phyloP scores from a whole-genome alignment of 2,797 vertebrate genomes.

The Alauda arvensis region DNA sequence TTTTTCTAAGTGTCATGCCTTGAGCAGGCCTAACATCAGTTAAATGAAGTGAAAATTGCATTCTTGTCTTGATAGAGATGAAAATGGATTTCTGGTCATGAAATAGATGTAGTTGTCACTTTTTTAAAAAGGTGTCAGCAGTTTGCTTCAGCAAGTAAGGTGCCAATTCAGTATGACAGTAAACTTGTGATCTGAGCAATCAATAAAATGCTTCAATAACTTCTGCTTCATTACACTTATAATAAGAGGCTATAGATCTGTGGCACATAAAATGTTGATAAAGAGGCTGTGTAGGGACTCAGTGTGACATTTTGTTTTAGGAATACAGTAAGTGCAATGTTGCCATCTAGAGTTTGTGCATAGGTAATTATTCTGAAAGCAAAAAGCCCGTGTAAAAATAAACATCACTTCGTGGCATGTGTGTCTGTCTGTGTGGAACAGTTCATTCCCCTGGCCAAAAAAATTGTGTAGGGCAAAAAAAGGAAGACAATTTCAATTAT shows the following conservation, averaged over 20 bases:
- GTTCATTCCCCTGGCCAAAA: slow-evolving; percentile 12
- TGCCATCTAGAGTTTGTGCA: slow-evolving; percentile 87
- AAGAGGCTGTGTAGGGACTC: slow-evolving; percentile 70
- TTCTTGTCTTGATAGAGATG: slow-evolving; percentile 92
- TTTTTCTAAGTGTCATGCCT: slow-evolving; percentile 81
- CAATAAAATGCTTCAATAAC: slow-evolving; percentile 92
- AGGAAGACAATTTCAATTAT: neutral
- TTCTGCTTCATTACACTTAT: slow-evolving; percentile 90
- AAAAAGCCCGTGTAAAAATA: neutral
- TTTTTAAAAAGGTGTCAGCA: slow-evolving; percentile 93
- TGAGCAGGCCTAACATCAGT: slow-evolving; percentile 84
- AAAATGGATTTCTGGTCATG: slow-evolving; percentile 93
- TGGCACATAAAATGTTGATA: slow-evolving; percentile 81
- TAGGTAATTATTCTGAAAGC: slow-evolving; percentile 64
- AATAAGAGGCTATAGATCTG: slow-evolving; percentile 89
- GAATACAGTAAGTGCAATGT: slow-evolving; percentile 82
- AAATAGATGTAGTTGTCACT: slow-evolving; percentile 94
- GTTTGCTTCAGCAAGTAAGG: slow-evolving; percentile 89
- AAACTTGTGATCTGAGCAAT: slow-evolving; percentile 91
- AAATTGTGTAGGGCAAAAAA: slow-evolving; percentile 20
- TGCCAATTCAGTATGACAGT: slow-evolving; percentile 90
- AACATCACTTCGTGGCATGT: neutral
- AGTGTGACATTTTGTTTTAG: slow-evolving; percentile 53
- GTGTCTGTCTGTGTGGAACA: neutral
- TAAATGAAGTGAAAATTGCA: slow-evolving; percentile 96